Base-by-base conservation (phyloP, 1,140 invertebrate genomes). In the Anoplophora glabripennis region DNA sequence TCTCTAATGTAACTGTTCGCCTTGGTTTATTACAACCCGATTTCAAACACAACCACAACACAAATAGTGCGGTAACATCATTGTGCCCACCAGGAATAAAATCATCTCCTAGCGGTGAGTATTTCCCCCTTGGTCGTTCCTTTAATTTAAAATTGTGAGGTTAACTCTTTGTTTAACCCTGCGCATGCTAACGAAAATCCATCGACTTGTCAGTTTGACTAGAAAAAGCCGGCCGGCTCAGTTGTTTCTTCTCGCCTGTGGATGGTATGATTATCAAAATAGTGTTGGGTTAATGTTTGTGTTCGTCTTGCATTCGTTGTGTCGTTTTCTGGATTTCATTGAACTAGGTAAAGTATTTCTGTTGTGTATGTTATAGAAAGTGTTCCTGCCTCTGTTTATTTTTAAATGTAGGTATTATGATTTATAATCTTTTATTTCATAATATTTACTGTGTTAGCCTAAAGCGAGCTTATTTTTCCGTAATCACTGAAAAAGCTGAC, bases 141-240 rank as follows among this genome's bases (percentile, higher is more conserved):
- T 54, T 42, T 42, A 47, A 37, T 61, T 61, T 45, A 53, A 62
- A 62, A 57, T 57, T 62, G 60, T 62, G 55, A 62, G 53, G 58
- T 57, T 56, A 56, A 28, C 54, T 45, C 52, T 60, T 47, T 48
- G 60, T 57, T 53, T 33, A 45, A 45, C 40, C 57, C 35, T 57
- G 60, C 60, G 60, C 60, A 62, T 62, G 60, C 45, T 37, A 34
- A 18, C 45, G 49, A 36, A 41, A 42, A 37, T 64, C 52, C 62
- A 64, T 64, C 58, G 57, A 61, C 57, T 64, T 57, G 58, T 60
- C 62, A 60, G 62, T 64, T 60, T 60, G 42, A 47, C 58, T 35
- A 54, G 36, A 60, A 64, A 64, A 64, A 59, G 57, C 62, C 62
- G 62, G 62, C 62, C 62, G 62, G 62, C 60, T 64, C 54, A 58